A percentile compares a stretch with the other conserved stretches of the same genome.
phyloP scores from a whole-genome alignment of 1,140 invertebrate genomes.

The Hypsibius dujardini region DNA sequence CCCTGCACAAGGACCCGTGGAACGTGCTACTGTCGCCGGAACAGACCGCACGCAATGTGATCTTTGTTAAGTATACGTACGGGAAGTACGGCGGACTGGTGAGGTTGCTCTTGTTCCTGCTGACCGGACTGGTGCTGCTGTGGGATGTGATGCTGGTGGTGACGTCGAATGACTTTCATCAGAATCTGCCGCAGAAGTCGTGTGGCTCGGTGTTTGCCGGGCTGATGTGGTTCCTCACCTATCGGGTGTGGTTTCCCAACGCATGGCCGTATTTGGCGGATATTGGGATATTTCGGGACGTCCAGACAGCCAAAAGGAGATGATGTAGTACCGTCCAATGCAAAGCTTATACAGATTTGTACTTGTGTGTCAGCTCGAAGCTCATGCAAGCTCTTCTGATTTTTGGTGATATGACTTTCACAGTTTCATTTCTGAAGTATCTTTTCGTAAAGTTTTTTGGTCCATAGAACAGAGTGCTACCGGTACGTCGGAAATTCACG shows the following conservation, averaged over 20 bases:
- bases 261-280: background rate
- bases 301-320: too few species aligned
- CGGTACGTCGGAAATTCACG: too few species aligned
- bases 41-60: background rate
- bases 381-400: too few species aligned
- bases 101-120: background rate
- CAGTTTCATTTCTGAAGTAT: too few species aligned
- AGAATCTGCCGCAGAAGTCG: background rate
- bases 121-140: background rate
- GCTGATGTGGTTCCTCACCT: background rate
- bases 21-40: slow-evolving; percentile 4
- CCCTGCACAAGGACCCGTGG: background rate
- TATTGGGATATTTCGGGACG: background rate
- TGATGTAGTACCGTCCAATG: too few species aligned
- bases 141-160: slow-evolving; percentile 13
- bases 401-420: too few species aligned
- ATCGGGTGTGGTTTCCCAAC: background rate
- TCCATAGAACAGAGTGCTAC: too few species aligned
- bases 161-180: background rate
- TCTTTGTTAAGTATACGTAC: background rate
- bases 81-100: background rate
- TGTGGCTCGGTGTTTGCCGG: background rate
- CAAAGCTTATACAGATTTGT: too few species aligned
- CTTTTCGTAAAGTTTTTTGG: too few species aligned
- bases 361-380: too few species aligned